Evolutionary conservation across 2,113 vertebrate genomes (phyloP).

Genomic region (Microcebus murinus): DNA sequence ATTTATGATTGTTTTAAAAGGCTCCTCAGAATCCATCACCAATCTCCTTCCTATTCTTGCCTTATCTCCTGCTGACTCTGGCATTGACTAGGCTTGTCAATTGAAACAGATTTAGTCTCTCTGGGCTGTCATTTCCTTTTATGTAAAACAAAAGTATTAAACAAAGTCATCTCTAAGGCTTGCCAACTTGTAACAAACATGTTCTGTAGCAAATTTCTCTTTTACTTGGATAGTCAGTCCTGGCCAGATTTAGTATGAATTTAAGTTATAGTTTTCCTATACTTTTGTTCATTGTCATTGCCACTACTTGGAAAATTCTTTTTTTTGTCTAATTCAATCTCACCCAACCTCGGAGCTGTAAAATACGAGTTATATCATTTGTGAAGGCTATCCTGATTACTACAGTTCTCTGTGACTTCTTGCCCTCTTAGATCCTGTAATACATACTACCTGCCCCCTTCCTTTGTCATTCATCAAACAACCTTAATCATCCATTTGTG

Average conservation of each 20-base stretch:
- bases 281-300: not conserved
- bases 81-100: not conserved
- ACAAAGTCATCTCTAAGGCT: slow-evolving; percentile 14
- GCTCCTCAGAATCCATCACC: not conserved
- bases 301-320: not conserved
- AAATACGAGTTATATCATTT: not conserved
- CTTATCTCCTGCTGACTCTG: not conserved
- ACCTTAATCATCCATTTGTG: not conserved
- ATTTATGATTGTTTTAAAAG: not conserved
- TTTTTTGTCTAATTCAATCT: not conserved
- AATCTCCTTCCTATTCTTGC: not conserved
- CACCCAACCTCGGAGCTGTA: not conserved
- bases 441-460: not conserved
- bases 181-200: not conserved
- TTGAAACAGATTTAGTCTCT: slow-evolving; percentile 41
- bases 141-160: slow-evolving; percentile 17
- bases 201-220: not conserved
- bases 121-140: slow-evolving; percentile 1
- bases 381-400: not conserved
- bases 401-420: not conserved
- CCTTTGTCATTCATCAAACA: not conserved
- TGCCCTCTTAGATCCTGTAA: not conserved
- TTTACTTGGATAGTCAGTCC: not conserved
- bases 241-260: not conserved
- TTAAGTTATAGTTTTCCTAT: not conserved